These are phyloP conservation scores for Tachysurus fulvidraco DNA, from an alignment of 2,113 vertebrate species.

Conservation along the genomic window DNA sequence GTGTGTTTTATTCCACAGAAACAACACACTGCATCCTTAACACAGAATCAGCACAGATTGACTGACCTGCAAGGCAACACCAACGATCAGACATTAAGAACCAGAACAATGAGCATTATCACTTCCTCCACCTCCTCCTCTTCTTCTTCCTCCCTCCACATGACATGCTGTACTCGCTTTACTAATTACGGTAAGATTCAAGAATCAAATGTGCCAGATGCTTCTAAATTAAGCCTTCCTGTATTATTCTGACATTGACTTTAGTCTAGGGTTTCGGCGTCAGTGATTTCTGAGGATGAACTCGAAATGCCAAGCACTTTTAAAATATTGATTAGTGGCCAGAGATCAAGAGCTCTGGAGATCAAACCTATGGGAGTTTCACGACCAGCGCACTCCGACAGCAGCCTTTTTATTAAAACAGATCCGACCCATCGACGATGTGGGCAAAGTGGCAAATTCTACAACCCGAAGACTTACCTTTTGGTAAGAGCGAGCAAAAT, in stretches of 20 bases:
- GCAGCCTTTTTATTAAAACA: background rate
- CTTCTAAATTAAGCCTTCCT: slow-evolving; percentile 22
- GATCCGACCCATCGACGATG: background rate
- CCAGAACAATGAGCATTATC: background rate
- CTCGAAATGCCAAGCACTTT: slow-evolving; percentile 36
- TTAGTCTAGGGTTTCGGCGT: slow-evolving; percentile 11
- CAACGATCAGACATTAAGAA: background rate
- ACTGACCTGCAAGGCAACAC: background rate
- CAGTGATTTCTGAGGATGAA: slow-evolving; percentile 16
- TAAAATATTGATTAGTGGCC: slow-evolving; percentile 38
- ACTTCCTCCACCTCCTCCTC: background rate
- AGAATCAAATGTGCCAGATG: background rate
- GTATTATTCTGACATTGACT: slow-evolving; percentile 14
- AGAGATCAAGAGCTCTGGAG: slow-evolving; percentile 43
- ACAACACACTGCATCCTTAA: slow-evolving; percentile 11
- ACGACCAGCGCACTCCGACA: slow-evolving; percentile 21
- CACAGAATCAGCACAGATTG: slow-evolving; percentile 14
- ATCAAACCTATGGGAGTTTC: slow-evolving; percentile 24
- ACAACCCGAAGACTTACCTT: slow-evolving; percentile 18
- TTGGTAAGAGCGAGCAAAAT: slow-evolving; percentile 15
- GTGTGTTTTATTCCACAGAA: background rate
- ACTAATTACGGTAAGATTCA: background rate
- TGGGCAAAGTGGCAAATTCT: background rate
- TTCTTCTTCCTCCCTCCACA: background rate
- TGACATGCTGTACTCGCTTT: background rate